phyloP scores from a whole-genome alignment of 2,888 invertebrate genomes.

The Autographa pulchrina region DNA sequence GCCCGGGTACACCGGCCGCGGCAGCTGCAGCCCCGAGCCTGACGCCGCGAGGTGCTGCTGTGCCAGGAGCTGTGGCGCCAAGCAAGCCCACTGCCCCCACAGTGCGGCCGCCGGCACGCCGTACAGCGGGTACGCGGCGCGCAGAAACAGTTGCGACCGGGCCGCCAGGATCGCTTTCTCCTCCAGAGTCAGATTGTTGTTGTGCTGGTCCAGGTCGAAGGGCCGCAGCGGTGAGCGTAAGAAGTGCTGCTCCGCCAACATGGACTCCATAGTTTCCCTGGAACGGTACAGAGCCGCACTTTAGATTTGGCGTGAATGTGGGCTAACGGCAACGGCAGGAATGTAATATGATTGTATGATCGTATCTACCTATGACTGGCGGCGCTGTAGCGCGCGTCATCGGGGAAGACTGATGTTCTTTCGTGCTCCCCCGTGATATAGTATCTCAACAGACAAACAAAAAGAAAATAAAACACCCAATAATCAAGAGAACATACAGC shows the following conservation, averaged over 20 bases:
- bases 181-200: conserved; percentile 92
- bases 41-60: conserved; percentile 91
- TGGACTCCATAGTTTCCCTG: conserved; percentile 97
- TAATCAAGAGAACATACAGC: conserved; percentile 61
- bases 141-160: conserved; percentile 92
- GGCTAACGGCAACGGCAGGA: conserved; percentile 29
- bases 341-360: conserved; percentile 68
- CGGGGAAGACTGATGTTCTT: conserved; percentile 86
- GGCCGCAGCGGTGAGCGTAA: conserved; percentile 94
- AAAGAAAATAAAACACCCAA: conserved; percentile 80
- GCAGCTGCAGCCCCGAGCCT: conserved; percentile 84
- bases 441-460: conserved; percentile 88
- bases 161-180: conserved; percentile 94
- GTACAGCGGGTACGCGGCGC: conserved; percentile 91
- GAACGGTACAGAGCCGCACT: conserved; percentile 66
- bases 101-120: conserved; percentile 89
- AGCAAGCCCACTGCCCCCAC: conserved; percentile 93
- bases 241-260: conserved; percentile 96
- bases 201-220: conserved; percentile 92
- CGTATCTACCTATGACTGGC: conserved; percentile 87
- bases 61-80: conserved; percentile 91
- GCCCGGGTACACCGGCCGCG: conserved; percentile 86
- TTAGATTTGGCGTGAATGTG: conserved; percentile 35
- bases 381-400: conserved; percentile 87
- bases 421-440: conserved; percentile 89